Evolutionary conservation across 2,797 vertebrate genomes (phyloP).

Genomic region (Pteronotus mesoamericanus): DNA sequence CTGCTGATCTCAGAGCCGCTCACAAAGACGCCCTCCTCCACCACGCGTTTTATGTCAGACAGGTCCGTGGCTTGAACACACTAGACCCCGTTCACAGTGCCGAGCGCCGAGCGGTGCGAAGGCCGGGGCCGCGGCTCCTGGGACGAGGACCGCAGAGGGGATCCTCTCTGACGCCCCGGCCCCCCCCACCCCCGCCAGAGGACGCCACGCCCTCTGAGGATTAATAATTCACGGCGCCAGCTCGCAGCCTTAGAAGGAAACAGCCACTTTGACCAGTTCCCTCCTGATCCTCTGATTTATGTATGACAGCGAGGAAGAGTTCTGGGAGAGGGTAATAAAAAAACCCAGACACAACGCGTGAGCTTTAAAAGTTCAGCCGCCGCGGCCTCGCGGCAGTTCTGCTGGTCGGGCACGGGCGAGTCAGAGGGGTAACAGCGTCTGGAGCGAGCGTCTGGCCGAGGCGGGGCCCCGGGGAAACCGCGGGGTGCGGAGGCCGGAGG

Average conservation of each 20-base stretch:
- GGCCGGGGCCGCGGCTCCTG: conserved; percentile 87
- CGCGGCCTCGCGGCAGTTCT: neutral
- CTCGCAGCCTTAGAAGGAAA: conserved; percentile 90
- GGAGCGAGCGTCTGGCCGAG: too few species aligned
- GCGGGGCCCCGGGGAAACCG: neutral
- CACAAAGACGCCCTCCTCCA: conserved; percentile 72
- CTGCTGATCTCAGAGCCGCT: conserved; percentile 65
- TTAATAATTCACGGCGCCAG: conserved; percentile 95
- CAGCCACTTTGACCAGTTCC: conserved; percentile 89
- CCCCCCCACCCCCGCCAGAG: too few species aligned
- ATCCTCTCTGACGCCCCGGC: conserved; percentile 44
- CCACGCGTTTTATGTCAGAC: conserved; percentile 86
- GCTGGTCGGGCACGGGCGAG: neutral
- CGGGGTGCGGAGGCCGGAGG: neutral
- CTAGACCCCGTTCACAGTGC: conserved; percentile 86
- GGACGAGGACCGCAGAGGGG: conserved; percentile 93
- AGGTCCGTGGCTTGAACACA: conserved; percentile 87
- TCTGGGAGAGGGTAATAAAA: conserved; percentile 78
- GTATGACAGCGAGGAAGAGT: conserved; percentile 84
- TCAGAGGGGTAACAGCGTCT: neutral
- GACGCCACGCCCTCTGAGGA: conserved; percentile 84
- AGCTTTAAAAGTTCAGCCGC: conserved; percentile 71
- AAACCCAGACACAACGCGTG: conserved; percentile 81
- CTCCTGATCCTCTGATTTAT: conserved; percentile 89
- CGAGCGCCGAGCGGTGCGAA: conserved; percentile 92